Evolutionary conservation across 2,113 vertebrate species (phyloP).

Genomic region (Petromus typicus): DNA sequence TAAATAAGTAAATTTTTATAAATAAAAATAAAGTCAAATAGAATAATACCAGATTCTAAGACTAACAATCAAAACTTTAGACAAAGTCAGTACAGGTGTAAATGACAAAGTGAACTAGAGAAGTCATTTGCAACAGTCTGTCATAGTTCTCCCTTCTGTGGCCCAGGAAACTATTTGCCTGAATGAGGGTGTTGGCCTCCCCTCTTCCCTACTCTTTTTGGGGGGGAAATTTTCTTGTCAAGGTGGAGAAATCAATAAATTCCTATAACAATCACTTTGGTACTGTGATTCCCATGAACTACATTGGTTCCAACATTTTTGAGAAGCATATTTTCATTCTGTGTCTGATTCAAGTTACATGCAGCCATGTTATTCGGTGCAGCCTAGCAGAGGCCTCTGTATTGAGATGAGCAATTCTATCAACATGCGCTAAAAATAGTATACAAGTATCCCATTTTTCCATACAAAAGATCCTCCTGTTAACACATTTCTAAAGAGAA

Average conservation of each 20-base stretch:
- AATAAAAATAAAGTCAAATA: too few relatives aligned
- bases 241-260: not conserved
- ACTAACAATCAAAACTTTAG: not conserved
- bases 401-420: not conserved
- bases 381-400: not conserved
- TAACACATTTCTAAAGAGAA: conserved; percentile 3
- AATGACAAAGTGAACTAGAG: not conserved
- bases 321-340: not conserved
- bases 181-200: not conserved
- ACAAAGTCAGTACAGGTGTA: not conserved
- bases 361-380: not conserved
- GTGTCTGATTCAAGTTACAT: not conserved
- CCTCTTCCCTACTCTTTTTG: not conserved
- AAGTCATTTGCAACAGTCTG: not conserved
- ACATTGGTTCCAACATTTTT: not conserved
- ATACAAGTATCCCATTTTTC: not conserved
- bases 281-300: not conserved
- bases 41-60: not conserved
- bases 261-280: not conserved
- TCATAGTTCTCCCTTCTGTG: not conserved
- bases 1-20: too few relatives aligned
- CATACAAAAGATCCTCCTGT: not conserved
- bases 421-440: not conserved
- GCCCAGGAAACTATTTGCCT: not conserved
- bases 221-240: not conserved